Conservation (phyloP, 2,113 vertebrate genomes). For the Menidia beryllina region DNA sequence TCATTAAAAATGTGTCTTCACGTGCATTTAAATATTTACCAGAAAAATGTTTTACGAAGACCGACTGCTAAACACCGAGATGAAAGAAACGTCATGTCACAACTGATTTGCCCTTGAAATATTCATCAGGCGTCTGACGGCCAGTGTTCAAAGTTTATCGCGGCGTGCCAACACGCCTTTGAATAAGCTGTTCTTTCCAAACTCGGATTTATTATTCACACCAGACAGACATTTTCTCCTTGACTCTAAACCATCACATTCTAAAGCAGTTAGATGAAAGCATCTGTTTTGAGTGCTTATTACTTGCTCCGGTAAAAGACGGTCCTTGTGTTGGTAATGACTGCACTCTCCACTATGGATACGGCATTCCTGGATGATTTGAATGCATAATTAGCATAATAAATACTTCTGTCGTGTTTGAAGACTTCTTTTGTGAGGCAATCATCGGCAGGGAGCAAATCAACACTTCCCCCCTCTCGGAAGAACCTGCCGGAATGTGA, state of each 20-base stretch:
- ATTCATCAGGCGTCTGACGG: constrained; percentile 15
- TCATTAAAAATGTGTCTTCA: neutral
- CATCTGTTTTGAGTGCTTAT: constrained; percentile 77
- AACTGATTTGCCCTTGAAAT: constrained; percentile 21
- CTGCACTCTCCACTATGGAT: constrained; percentile 62
- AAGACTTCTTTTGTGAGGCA: constrained; percentile 65
- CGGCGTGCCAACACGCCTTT: constrained; percentile 16
- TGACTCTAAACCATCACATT: constrained; percentile 65
- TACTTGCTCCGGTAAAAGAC: constrained; percentile 68
- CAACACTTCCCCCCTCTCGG: constrained; percentile 56
- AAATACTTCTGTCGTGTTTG: constrained; percentile 73
- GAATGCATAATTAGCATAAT: constrained; percentile 81
- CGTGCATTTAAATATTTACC: constrained; percentile 3
- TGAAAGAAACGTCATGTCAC: constrained; percentile 5
- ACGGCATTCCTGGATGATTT: constrained; percentile 70
- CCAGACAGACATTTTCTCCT: constrained; percentile 56
- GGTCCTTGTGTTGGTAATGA: constrained; percentile 68
- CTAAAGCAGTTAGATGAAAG: constrained; percentile 76
- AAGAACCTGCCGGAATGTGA: constrained; percentile 58
- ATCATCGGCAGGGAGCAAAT: constrained; percentile 71
- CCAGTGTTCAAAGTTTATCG: constrained; percentile 21
- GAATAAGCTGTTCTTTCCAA: constrained; percentile 33
- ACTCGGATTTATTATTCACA: constrained; percentile 55
- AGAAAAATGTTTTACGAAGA: constrained; percentile 1
- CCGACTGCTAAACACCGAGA: neutral